These are phyloP conservation scores for Silvanus unidentatus DNA, from an alignment of 2,888 invertebrate species.

Conservation along the genomic window DNA sequence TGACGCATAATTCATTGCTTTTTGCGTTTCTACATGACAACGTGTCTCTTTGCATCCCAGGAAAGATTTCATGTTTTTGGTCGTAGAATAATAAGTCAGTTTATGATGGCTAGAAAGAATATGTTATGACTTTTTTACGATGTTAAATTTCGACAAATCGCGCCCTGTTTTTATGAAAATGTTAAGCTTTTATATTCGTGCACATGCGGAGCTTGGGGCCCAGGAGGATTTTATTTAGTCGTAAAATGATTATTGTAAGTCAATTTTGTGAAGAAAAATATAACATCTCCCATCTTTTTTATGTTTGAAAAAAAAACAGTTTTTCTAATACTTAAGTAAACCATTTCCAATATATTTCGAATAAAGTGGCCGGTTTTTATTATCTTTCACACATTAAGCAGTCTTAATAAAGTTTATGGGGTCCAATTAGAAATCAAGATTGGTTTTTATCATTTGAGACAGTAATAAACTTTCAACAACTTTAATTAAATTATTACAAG, in stretches of 20 bases:
- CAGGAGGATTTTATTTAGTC: background rate
- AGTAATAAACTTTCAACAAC: no score
- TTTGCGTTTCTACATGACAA: background rate
- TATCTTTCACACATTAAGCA: no score
- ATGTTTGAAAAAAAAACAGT: no score
- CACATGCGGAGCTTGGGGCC: background rate
- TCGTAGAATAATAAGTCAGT: constrained; percentile 1
- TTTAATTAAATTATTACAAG: no score
- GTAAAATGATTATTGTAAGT: background rate
- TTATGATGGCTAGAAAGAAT: constrained; percentile 1
- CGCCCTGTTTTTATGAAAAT: background rate
- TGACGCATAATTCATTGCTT: constrained; percentile 31
- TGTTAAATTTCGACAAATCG: constrained; percentile 2
- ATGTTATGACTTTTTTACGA: constrained; percentile 5
- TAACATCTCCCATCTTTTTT: no score
- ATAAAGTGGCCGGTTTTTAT: no score
- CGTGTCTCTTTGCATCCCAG: constrained; percentile 26
- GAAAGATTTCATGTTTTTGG: background rate
- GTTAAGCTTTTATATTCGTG: background rate
- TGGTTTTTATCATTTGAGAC: no score
- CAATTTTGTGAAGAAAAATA: no score
- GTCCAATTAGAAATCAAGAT: no score
- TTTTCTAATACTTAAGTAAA: no score
- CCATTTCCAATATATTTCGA: no score
- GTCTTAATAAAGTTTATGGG: no score